phyloP scores from a whole-genome alignment of 2,888 invertebrate genomes.

The Mythimna albipuncta region DNA sequence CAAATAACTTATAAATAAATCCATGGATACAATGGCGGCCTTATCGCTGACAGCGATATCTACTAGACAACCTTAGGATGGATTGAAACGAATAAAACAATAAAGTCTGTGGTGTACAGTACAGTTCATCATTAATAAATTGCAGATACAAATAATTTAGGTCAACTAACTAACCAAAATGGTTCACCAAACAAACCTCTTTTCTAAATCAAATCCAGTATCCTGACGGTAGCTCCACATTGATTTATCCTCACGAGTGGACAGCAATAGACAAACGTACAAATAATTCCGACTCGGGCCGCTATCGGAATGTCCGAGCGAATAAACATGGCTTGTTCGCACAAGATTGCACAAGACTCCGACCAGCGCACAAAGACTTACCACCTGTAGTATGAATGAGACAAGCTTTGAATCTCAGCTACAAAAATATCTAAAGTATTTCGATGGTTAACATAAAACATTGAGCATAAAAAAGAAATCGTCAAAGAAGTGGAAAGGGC shows the following conservation, averaged over 20 bases:
- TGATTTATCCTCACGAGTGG: constrained; percentile 48
- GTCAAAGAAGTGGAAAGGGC: background rate
- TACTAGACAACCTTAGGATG: no score
- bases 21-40: no score
- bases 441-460: background rate
- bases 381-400: constrained; percentile 29
- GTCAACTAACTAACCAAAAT: background rate
- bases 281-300: constrained; percentile 51
- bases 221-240: constrained; percentile 26
- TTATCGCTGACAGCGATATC: no score
- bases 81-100: no score
- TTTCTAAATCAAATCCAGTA: constrained; percentile 15
- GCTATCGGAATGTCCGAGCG: constrained; percentile 58
- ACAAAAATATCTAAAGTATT: background rate
- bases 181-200: background rate
- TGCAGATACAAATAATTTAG: background rate
- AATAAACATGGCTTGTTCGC: constrained; percentile 63
- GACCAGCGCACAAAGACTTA: constrained; percentile 31
- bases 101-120: no score
- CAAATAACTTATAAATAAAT: no score
- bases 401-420: background rate
- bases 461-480: background rate
- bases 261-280: constrained; percentile 55
- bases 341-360: constrained; percentile 61
- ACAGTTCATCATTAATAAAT: no score